Base-by-base conservation (phyloP, 2,797 vertebrate species). In the Peromyscus attwateri region DNA sequence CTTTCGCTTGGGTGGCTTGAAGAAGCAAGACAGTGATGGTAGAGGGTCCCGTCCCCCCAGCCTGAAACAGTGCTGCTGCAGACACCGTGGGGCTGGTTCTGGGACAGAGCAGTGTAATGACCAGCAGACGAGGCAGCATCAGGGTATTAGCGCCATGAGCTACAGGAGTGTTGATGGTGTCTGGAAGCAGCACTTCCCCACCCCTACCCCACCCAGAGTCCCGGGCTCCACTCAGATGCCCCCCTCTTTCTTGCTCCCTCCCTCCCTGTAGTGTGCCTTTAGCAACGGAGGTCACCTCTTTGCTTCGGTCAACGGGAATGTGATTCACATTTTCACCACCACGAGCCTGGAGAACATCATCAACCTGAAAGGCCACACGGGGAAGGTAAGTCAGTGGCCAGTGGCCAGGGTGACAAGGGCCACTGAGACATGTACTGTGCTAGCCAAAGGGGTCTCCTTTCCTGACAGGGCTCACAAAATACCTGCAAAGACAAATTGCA, bases 251-350 rank as follows among this genome's bases (percentile, higher is more conserved):
- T 43, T 75, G 16, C 55, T 77, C 70, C 23, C 25, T 82, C 2
- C 62, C 95, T 98, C 94, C 95, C 95, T 83, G 10, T 93, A 99
- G 99, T 99, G 99, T 92, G 98, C 98, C 49, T 99, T 99, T 95
- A 99, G 99, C 98, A 99, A 99, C 0, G 99, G 99, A 64, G 99
- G 99, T 66, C 99, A 99, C 98, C 98, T 99, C 98, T 99, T 99
- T 97, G 99, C 99, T 82, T 99, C 99, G 16, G 99, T 99, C 98
- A 99, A 98, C 97, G 99, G 99, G 97, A 99, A 99, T 62, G 98
- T 99, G 96, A 99, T 99, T 98, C 99, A 99, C 88, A 98, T 99
- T 98, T 99, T 99, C 97, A 99, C 99, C 27, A 98, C 99, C 95
- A 99, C 98, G 14, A 99, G 99, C 73, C 99, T 99, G 96, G 99